Evolutionary conservation across 2,888 invertebrate genomes (phyloP).

Genomic region (Cryptocephalus primarius): DNA sequence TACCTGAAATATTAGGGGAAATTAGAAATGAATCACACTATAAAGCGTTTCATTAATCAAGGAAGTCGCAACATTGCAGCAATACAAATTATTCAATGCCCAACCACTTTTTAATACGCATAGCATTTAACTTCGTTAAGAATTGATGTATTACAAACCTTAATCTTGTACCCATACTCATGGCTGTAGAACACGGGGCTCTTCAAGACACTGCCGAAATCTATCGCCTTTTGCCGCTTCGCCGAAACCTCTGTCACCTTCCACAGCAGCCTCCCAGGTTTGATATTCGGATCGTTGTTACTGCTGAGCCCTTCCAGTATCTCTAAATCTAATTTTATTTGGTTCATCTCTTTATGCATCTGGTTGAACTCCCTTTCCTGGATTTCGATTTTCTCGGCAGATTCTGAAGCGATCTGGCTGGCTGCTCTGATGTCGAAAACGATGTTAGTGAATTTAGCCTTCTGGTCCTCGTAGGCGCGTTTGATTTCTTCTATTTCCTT

Average conservation of each 20-base stretch:
- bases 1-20: conserved; percentile 36
- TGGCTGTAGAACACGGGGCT: conserved; percentile 60
- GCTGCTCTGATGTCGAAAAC: conserved; percentile 41
- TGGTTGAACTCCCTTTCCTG: conserved; percentile 35
- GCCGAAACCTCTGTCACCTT: conserved; percentile 53
- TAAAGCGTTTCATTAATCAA: no score
- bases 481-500: conserved; percentile 19
- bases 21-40: no score
- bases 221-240: conserved; percentile 57
- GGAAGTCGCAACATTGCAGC: no score
- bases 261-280: conserved; percentile 43
- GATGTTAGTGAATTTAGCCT: conserved; percentile 37
- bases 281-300: conserved; percentile 8
- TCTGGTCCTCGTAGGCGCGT: conserved; percentile 32
- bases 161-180: conserved; percentile 63
- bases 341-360: conserved; percentile 34
- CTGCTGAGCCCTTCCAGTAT: conserved; percentile 34
- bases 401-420: conserved; percentile 41
- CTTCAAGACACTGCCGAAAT: conserved; percentile 49
- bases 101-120: no score
- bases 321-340: conserved; percentile 38
- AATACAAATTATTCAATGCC: no score
- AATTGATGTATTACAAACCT: conserved; percentile 36
- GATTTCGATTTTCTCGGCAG: conserved; percentile 42
- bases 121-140: no score